Evolutionary conservation across 2,888 invertebrate species (phyloP).

Genomic region (Pristionchus mayeri): DNA sequence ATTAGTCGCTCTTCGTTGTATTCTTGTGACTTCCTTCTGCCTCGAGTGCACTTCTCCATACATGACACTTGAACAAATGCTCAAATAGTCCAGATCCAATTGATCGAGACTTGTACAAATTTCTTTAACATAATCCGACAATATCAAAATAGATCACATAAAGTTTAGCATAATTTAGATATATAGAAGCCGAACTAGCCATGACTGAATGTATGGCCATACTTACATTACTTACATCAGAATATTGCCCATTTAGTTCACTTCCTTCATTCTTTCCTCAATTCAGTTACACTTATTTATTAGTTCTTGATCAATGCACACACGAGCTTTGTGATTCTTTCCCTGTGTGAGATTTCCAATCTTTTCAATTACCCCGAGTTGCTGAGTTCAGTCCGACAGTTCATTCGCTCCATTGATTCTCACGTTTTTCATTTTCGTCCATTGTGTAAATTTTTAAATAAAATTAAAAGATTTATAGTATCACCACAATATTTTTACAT

Average conservation of each 20-base stretch:
- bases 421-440: background rate
- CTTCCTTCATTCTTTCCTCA: background rate
- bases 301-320: conserved; percentile 2
- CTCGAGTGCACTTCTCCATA: background rate
- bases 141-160: conserved; percentile 5
- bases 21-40: background rate
- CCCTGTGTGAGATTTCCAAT: conserved; percentile 5
- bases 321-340: background rate
- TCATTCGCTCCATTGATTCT: background rate
- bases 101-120: conserved; percentile 30
- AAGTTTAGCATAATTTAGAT: background rate
- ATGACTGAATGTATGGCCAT: conserved; percentile 11
- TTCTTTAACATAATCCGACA: background rate
- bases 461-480: background rate
- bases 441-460: background rate
- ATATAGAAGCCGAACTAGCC: background rate
- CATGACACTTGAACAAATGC: conserved; percentile 42
- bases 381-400: background rate
- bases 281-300: conserved; percentile 12
- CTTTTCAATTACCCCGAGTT: background rate
- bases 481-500: background rate
- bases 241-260: background rate
- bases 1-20: no score
- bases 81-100: conserved; percentile 28
- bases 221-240: background rate